Conservation (phyloP, 2,888 invertebrate species). For the Synanthedon myopaeformis region DNA sequence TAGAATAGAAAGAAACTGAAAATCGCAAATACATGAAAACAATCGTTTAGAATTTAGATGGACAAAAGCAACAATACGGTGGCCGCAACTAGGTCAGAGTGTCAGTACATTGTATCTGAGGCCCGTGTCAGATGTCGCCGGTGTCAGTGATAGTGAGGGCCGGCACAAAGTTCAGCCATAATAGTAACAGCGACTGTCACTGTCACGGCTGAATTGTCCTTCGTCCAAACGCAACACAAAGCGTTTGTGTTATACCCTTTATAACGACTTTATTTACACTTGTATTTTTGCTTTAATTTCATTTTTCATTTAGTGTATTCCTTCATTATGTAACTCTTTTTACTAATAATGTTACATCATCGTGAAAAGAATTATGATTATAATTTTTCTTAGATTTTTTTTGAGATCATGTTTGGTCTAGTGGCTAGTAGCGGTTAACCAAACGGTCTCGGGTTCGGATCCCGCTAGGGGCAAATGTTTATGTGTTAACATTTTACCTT, state of each 20-base stretch:
- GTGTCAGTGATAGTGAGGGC: slow-evolving; percentile 35
- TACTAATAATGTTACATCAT: too few relatives aligned
- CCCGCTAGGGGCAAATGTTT: too few relatives aligned
- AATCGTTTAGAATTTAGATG: neutral
- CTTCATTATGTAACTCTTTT: too few relatives aligned
- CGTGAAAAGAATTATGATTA: too few relatives aligned
- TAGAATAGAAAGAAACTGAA: neutral
- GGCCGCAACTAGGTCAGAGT: slow-evolving; percentile 45
- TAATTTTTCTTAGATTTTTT: too few relatives aligned
- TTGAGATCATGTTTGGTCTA: too few relatives aligned
- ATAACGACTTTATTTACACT: slow-evolving; percentile 1
- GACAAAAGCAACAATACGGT: slow-evolving; percentile 39
- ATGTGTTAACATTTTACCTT: too few relatives aligned
- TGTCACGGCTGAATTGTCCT: neutral
- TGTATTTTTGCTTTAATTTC: neutral
- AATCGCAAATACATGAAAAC: neutral
- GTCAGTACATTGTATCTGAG: slow-evolving; percentile 20
- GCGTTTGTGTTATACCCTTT: slow-evolving; percentile 13
- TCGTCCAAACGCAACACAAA: neutral
- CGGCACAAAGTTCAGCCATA: slow-evolving; percentile 25
- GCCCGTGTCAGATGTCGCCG: slow-evolving; percentile 18
- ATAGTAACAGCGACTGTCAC: slow-evolving; percentile 19
- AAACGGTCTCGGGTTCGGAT: too few relatives aligned
- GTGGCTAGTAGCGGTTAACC: too few relatives aligned
- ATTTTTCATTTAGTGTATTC: too few relatives aligned